Evolutionary conservation across 2,797 vertebrate species (phyloP), one percentile per base, ranked within the genome.

Genomic region (Sorex maritimensis): DNA sequence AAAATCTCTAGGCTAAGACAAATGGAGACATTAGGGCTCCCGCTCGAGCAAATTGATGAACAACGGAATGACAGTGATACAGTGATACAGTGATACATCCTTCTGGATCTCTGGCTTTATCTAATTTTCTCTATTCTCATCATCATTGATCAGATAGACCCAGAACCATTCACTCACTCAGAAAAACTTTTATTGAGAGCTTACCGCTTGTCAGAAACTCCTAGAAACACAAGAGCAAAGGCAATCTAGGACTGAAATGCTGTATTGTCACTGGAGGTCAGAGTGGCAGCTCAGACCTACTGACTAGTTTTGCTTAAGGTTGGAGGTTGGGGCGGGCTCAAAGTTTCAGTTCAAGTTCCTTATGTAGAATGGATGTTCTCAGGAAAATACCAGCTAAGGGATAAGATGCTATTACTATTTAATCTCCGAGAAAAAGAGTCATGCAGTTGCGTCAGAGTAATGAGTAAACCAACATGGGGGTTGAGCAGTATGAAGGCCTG

Each of bases 51-150:
- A 34, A 34, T 34, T 34, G 34, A 34, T 34, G 34, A 34, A 34
- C 34, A 34, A 34, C 34, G 34, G 34, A 34, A 34, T 34, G 34
- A 34, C 34, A 34, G 34, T 34, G 34, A 34, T 34, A 34, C 34
- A 34, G 34, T 34, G 34, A 34, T 34, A 34, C 6, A 41, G 17
- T 17, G 17, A 81, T 89, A 13, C 30, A 44, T 92, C 30, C 55
- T 75, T 78, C 23, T 75, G 30, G 28, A 84, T 49, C 78, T 95
- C 67, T 84, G 44, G 13, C 34, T 92, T 94, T 95, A 28, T 2
- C 14, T 68, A 78, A 46, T 19, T 15, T 58, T 86, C 69, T 69
- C 30, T 23, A 41, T 71, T 88, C n/a, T 88, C 68, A 77, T 63
- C 82, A 13, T 19, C 49, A 46, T 84, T 34, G 24, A 55, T 41